Evolutionary conservation across 2,113 vertebrate genomes (phyloP), one percentile per base, ranked within the genome.

Genomic region (Crocuta crocuta): DNA sequence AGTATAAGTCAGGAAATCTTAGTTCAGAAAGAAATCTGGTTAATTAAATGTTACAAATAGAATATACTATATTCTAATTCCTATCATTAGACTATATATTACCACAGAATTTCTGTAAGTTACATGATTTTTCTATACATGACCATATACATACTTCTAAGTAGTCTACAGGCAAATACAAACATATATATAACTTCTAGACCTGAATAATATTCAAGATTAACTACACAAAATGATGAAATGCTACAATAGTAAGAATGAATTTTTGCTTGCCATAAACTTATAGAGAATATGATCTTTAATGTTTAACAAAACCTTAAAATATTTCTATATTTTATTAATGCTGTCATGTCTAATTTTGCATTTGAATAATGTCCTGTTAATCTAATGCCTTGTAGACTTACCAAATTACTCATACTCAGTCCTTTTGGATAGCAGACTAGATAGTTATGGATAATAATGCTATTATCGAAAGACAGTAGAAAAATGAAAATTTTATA

Each of bases 291-390:
- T 81, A 81, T 65, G 24, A 55, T 70, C 11, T 70, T 91, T 61
- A 74, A 78, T 5, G 15, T 58, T 89, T 33, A 66, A 63, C 31
- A 16, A 39, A 43, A 88, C 12, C 8, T 82, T 78, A 31, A 95
- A 94, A 35, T 89, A 15, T 12, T 82, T 94, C 73, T 87, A 4
- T 79, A 80, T 92, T 94, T 92, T 45, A 92, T 11, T 89, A 87
- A 92, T 43, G 8, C 35, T 86, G 50, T 45, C 39, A 61, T 50
- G 28, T 24, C 45, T 87, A 94, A n/a, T 17, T 95, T 90, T 68
- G 26, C 63, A 80, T 90, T 84, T 96, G 45, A 96, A 88, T 94
- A 96, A 79, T 79, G n/a, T 92, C 10, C 39, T 63, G 87, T 88
- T 97, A 91, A 80, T 93, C 43, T 63, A 91, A 88, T 23, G 15